These are phyloP conservation scores for Tympanoctomys barrerae DNA, from an alignment of 2,797 vertebrate species.

Conservation along the genomic window DNA sequence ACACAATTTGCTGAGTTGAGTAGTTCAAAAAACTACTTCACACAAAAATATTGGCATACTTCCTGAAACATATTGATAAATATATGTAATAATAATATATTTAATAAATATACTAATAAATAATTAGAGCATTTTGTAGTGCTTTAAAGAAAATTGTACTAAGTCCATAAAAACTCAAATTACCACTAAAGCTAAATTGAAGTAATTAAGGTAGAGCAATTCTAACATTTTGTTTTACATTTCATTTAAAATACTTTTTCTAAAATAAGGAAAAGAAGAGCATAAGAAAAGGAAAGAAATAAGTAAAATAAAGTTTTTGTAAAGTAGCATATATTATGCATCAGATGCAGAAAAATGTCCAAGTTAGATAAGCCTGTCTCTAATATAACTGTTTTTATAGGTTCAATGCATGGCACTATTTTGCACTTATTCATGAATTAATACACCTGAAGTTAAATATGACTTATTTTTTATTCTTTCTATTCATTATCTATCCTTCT, in stretches of 20 bases:
- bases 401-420: background rate
- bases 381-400: background rate
- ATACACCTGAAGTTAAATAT: background rate
- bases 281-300: background rate
- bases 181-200: constrained; percentile 30
- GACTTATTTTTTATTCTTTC: background rate
- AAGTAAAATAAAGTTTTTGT: constrained; percentile 24
- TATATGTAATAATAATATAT: background rate
- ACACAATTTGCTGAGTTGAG: background rate
- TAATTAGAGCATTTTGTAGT: background rate
- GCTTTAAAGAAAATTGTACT: constrained; percentile 43
- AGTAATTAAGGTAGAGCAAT: background rate
- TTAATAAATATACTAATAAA: constrained; percentile 24
- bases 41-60: background rate
- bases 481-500: background rate
- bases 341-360: background rate
- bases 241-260: constrained; percentile 24
- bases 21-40: background rate
- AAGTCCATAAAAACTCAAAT: constrained; percentile 6
- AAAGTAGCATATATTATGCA: background rate
- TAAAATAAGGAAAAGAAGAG: background rate
- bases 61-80: background rate
- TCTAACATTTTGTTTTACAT: constrained; percentile 15
- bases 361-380: background rate
- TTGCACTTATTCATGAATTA: background rate